Percentiles rank a stretch among this genome's conserved stretches.
Evolutionary conservation across 2,113 vertebrate species (phyloP).

Genomic region (Trematocara variabile): DNA sequence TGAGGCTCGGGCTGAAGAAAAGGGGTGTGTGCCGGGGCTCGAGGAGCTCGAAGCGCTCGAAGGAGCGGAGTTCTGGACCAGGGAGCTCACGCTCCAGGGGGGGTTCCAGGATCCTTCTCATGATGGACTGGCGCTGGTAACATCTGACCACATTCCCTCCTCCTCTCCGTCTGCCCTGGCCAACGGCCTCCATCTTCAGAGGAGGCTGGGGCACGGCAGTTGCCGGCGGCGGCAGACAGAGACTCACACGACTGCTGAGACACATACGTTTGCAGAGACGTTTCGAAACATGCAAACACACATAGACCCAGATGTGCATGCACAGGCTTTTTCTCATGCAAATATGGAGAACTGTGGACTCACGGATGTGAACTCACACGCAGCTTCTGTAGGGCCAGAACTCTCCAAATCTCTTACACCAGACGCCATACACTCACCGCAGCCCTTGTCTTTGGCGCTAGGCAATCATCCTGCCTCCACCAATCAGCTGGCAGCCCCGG

Average conservation of each 20-base stretch:
- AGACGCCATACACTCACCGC: slow-evolving; percentile 59
- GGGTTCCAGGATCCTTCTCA: slow-evolving; percentile 49
- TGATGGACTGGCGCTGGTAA: slow-evolving; percentile 77
- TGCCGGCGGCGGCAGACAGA: slow-evolving; percentile 53
- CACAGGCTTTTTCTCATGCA: slow-evolving; percentile 25
- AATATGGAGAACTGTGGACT: slow-evolving; percentile 45
- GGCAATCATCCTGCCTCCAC: slow-evolving; percentile 44
- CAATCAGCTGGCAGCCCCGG: slow-evolving; percentile 52
- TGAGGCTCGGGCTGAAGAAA: slow-evolving; percentile 70
- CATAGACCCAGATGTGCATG: slow-evolving; percentile 41
- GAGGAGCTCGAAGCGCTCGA: slow-evolving; percentile 57
- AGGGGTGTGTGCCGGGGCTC: slow-evolving; percentile 56
- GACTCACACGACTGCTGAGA: slow-evolving; percentile 35
- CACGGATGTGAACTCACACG: slow-evolving; percentile 43
- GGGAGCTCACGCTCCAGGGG: slow-evolving; percentile 54
- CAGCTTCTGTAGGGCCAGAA: slow-evolving; percentile 38
- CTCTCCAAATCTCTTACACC: slow-evolving; percentile 37
- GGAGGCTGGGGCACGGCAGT: slow-evolving; percentile 71
- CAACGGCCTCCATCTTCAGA: slow-evolving; percentile 86
- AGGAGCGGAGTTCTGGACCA: slow-evolving; percentile 56
- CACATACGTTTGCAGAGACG: slow-evolving; percentile 34
- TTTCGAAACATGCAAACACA: slow-evolving; percentile 66
- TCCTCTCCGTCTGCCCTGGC: slow-evolving; percentile 84
- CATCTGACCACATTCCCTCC: slow-evolving; percentile 85
- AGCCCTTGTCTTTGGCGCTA: slow-evolving; percentile 49